phyloP scores from a whole-genome alignment of 2,888 invertebrate species.

The Hedychridium roseum region DNA sequence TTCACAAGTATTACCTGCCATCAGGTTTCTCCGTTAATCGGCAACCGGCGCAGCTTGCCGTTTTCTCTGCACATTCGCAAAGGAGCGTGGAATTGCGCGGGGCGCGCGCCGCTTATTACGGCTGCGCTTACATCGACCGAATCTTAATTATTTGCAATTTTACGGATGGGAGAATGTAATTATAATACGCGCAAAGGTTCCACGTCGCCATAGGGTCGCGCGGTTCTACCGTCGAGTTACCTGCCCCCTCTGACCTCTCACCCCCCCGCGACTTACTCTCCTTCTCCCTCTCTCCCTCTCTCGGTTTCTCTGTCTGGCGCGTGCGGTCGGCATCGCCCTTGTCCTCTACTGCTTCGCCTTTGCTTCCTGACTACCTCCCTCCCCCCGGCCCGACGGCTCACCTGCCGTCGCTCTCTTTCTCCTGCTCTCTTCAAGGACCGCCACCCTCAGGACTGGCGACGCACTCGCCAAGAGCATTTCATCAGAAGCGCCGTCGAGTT shows the following conservation, averaged over 20 bases:
- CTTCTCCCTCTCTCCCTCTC: constrained; percentile 15
- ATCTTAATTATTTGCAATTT: constrained; percentile 60
- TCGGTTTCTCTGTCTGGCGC: constrained; percentile 13
- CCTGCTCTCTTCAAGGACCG: constrained; percentile 38
- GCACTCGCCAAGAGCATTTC: constrained; percentile 58
- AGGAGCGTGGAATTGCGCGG: neutral
- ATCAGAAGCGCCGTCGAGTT: constrained; percentile 60
- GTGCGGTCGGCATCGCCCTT: constrained; percentile 13
- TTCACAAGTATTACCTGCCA: too few relatives aligned
- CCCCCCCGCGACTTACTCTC: constrained; percentile 31
- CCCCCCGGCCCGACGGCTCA: constrained; percentile 22
- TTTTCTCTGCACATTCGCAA: too few relatives aligned
- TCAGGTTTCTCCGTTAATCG: too few relatives aligned
- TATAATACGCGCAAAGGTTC: constrained; percentile 55
- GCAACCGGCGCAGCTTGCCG: too few relatives aligned
- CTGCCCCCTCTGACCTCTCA: constrained; percentile 45
- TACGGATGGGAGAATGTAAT: constrained; percentile 55
- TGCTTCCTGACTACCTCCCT: constrained; percentile 10
- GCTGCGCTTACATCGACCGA: constrained; percentile 51
- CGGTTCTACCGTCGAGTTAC: constrained; percentile 46
- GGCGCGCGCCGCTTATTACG: constrained; percentile 26
- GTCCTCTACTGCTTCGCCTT: constrained; percentile 4
- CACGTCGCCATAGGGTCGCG: constrained; percentile 49
- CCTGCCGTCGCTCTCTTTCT: constrained; percentile 18
- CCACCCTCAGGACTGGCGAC: constrained; percentile 45